These are phyloP conservation scores for Ceratotherium simum DNA, from an alignment of 2,113 vertebrate species.

Conservation along the genomic window DNA sequence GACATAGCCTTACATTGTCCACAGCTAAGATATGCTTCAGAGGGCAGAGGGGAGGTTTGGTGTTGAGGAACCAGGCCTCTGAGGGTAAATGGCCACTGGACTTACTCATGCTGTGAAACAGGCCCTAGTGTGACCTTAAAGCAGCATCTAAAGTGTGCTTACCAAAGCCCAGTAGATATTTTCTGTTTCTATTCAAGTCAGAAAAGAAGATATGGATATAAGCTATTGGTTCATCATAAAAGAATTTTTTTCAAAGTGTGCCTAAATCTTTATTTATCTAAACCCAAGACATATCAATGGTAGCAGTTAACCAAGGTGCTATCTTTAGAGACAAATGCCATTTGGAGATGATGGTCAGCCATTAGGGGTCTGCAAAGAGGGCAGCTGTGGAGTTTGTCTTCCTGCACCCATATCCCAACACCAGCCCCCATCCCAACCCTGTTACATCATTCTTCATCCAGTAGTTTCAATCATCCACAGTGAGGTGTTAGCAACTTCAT, in stretches of 20 bases:
- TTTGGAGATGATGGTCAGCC: neutral
- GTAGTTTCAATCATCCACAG: neutral
- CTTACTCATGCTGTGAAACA: neutral
- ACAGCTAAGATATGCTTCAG: neutral
- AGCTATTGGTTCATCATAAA: neutral
- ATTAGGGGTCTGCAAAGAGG: neutral
- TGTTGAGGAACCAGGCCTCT: neutral
- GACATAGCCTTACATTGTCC: neutral
- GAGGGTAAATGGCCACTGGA: neutral
- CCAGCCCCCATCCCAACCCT: accelerated
- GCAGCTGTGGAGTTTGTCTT: neutral
- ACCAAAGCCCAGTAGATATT: neutral
- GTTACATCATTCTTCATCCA: neutral
- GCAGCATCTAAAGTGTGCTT: neutral
- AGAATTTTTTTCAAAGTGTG: neutral
- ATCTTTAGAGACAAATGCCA: neutral
- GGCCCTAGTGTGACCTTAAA: neutral
- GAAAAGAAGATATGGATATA: neutral
- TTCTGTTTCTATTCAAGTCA: neutral
- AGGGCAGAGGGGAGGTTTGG: neutral
- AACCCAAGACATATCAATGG: neutral
- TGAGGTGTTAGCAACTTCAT: neutral
- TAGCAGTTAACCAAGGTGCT: neutral
- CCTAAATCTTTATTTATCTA: neutral
- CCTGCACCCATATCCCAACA: neutral